Percentiles rank a stretch among this genome's conserved stretches.
Conservation (phyloP, 2,888 invertebrate species). For the Conomelus anceps region DNA sequence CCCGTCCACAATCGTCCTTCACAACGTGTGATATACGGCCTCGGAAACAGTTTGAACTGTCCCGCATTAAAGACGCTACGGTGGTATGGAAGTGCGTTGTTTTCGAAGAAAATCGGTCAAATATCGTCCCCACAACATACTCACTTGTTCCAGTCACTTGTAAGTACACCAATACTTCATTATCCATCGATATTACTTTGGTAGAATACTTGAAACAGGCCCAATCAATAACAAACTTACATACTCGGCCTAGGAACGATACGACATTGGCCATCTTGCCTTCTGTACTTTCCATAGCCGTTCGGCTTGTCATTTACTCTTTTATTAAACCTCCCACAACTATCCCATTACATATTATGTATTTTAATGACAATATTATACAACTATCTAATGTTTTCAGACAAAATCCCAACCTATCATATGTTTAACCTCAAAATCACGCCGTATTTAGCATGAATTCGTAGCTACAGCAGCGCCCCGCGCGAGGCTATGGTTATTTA, state of each 20-base stretch:
- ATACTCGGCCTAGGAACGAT: neutral
- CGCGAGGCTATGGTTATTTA: constrained; percentile 22
- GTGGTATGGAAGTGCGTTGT: constrained; percentile 19
- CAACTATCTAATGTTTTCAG: neutral
- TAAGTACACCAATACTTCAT: neutral
- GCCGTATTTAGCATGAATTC: neutral
- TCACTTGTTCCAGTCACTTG: neutral
- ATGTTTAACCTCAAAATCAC: neutral
- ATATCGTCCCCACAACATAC: neutral
- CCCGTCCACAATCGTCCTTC: neutral
- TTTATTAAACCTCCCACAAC: neutral
- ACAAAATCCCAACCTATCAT: neutral
- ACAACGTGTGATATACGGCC: constrained; percentile 2
- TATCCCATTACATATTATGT: neutral
- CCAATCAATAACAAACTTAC: neutral
- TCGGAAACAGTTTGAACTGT: constrained; percentile 11
- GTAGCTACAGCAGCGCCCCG: constrained; percentile 9
- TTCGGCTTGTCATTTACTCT: neutral
- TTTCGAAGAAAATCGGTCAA: neutral
- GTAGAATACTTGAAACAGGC: neutral
- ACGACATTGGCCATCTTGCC: neutral
- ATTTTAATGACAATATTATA: neutral
- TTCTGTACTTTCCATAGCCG: neutral
- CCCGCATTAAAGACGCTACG: constrained; percentile 22
- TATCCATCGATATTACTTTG: neutral